These are phyloP conservation scores for Smithornis capensis DNA, from an alignment of 2,113 vertebrate species.

Conservation along the genomic window DNA sequence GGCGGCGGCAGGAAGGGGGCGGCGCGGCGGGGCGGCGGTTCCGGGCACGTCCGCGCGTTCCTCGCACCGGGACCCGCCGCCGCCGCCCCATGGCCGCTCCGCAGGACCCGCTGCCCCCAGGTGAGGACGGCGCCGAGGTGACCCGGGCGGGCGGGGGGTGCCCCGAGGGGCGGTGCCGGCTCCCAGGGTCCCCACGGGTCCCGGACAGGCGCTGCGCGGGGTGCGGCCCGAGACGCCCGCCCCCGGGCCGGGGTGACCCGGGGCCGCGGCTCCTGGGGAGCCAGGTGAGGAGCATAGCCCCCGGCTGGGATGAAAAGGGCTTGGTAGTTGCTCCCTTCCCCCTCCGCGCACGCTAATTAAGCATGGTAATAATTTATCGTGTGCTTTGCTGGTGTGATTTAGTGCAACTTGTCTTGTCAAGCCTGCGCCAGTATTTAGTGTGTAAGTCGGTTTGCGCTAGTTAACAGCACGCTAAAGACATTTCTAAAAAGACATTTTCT, in stretches of 20 bases:
- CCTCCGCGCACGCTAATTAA: not conserved
- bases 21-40: not conserved
- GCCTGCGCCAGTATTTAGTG: not conserved
- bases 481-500: not conserved
- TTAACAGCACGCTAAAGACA: not conserved
- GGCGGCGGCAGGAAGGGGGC: slow-evolving; percentile 30
- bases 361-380: not conserved
- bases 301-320: not conserved
- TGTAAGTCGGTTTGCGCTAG: not conserved
- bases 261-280: not conserved
- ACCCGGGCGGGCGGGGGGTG: not conserved
- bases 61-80: not conserved
- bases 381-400: not conserved
- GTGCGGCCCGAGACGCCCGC: not conserved
- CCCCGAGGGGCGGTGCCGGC: not conserved
- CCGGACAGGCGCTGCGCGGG: not conserved
- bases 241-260: not conserved
- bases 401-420: slow-evolving; percentile 9
- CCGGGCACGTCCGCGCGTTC: not conserved
- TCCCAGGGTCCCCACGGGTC: not conserved
- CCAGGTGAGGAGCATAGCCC: not conserved
- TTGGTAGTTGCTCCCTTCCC: not conserved
- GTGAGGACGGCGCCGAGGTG: slow-evolving; percentile 19
- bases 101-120: slow-evolving; percentile 52
- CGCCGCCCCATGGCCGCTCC: slow-evolving; percentile 65